Conservation (phyloP, 1,140 invertebrate genomes). For the Fopius arisanus region DNA sequence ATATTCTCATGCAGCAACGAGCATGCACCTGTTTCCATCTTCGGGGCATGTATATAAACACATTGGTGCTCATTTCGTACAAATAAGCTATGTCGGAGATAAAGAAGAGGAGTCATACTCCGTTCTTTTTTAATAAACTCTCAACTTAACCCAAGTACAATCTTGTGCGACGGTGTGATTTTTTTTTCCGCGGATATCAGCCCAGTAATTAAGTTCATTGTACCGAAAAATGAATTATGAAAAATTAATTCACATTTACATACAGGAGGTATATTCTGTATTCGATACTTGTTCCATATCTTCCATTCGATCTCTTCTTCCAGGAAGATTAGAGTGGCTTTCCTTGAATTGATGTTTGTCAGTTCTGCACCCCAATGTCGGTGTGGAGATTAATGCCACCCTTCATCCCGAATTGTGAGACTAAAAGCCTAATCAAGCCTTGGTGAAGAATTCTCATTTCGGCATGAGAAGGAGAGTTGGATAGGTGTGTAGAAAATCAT, state of each 20-base stretch:
- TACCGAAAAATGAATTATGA: background rate
- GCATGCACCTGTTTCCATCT: conserved; percentile 48
- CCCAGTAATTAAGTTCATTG: background rate
- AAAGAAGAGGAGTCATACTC: too few relatives aligned
- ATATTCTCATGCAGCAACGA: conserved; percentile 53
- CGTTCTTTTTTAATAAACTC: background rate
- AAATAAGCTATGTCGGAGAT: background rate
- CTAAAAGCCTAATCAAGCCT: background rate
- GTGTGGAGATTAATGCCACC: background rate
- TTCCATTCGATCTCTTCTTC: background rate
- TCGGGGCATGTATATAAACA: conserved; percentile 13
- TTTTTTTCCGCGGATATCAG: too few relatives aligned
- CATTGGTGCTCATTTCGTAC: background rate
- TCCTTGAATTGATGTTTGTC: background rate
- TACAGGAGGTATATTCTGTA: too few relatives aligned
- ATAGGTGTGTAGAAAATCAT: conserved; percentile 10
- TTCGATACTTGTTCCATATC: too few relatives aligned
- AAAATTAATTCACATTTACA: too few relatives aligned
- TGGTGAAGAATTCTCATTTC: background rate
- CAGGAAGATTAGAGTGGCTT: background rate
- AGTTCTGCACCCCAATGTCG: background rate
- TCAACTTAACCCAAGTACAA: too few relatives aligned
- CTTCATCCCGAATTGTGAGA: background rate
- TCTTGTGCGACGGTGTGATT: too few relatives aligned
- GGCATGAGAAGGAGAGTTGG: background rate